phyloP scores from a whole-genome alignment of 2,888 invertebrate species.

The Leptinotarsa haldemani region DNA sequence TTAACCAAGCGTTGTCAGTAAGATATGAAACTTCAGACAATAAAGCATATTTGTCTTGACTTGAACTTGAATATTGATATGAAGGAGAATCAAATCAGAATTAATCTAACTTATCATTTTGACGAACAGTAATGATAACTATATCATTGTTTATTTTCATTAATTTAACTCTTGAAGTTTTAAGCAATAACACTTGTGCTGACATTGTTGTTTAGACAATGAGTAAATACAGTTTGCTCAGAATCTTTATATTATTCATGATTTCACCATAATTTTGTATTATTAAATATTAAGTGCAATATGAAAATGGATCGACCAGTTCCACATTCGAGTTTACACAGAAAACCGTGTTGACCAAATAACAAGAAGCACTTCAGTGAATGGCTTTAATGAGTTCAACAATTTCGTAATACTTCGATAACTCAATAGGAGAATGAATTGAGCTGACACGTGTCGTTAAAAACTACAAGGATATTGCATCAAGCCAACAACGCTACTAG shows the following conservation, averaged over 20 bases:
- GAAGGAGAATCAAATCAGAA: too few species aligned
- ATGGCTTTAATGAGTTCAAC: constrained; percentile 8
- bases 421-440: constrained; percentile 32
- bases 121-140: too few species aligned
- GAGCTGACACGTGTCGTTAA: constrained; percentile 37
- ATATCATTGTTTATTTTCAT: too few species aligned
- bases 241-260: background rate
- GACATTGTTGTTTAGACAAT: too few species aligned
- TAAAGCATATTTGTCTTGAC: too few species aligned
- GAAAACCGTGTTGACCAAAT: constrained; percentile 16
- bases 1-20: too few species aligned
- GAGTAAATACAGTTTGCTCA: background rate
- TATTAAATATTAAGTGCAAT: background rate
- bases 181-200: too few species aligned
- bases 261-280: background rate
- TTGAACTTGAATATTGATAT: too few species aligned
- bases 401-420: constrained; percentile 26
- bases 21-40: too few species aligned
- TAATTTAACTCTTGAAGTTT: too few species aligned
- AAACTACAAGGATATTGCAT: constrained; percentile 39
- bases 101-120: too few species aligned
- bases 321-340: constrained; percentile 1
- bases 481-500: constrained; percentile 22
- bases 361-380: constrained; percentile 11
- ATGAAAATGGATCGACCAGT: background rate